These are phyloP conservation scores for Rhinogobius similis DNA, from an alignment of 2,113 vertebrate genomes.

Conservation along the genomic window DNA sequence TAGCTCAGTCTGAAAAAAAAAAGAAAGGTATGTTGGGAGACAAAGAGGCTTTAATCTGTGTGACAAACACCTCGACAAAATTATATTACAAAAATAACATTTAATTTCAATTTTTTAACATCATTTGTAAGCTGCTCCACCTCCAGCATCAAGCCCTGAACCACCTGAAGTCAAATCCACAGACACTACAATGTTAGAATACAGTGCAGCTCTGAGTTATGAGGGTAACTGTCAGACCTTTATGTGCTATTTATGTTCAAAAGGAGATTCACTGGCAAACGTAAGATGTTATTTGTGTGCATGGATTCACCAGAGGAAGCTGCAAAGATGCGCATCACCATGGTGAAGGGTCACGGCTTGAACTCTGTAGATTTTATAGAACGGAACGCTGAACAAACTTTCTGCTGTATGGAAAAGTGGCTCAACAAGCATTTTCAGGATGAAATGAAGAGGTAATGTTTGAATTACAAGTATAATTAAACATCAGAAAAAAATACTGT, in stretches of 20 bases:
- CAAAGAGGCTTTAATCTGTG: no score
- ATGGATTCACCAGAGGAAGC: slow-evolving; percentile 71
- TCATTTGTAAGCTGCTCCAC: slow-evolving; percentile 12
- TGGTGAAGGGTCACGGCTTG: slow-evolving; percentile 82
- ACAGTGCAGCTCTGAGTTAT: slow-evolving; percentile 77
- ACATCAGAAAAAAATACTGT: background rate
- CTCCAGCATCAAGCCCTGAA: slow-evolving; percentile 29
- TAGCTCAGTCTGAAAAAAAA: slow-evolving; percentile 29
- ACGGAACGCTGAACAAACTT: slow-evolving; percentile 72
- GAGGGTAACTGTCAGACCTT: slow-evolving; percentile 78
- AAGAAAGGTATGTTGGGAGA: slow-evolving; percentile 28
- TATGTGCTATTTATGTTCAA: background rate
- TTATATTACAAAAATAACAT: no score
- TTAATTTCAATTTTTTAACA: background rate
- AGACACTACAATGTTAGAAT: slow-evolving; percentile 63
- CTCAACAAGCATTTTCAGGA: slow-evolving; percentile 78
- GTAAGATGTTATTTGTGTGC: slow-evolving; percentile 10
- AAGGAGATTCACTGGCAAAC: background rate
- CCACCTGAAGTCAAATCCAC: slow-evolving; percentile 54
- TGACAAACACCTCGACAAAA: no score
- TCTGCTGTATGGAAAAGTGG: slow-evolving; percentile 82
- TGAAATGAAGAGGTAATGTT: slow-evolving; percentile 84
- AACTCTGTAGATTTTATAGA: slow-evolving; percentile 74
- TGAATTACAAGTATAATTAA: background rate
- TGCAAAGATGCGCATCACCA: slow-evolving; percentile 77